These are phyloP conservation scores for Coreoperca whiteheadi DNA, from an alignment of 2,113 vertebrate species.

Conservation along the genomic window DNA sequence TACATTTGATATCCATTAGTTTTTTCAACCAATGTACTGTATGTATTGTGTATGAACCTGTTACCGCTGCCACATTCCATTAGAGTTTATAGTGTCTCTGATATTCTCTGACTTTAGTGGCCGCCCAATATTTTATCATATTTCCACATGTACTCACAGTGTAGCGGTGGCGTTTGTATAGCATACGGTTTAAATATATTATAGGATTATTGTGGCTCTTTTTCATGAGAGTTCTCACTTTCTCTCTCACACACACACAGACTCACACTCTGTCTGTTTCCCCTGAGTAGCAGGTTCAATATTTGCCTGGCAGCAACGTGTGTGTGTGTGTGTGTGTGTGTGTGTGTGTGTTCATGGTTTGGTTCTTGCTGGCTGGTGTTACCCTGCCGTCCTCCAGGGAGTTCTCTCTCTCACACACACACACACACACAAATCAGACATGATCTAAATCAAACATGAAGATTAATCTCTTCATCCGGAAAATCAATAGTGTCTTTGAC, in stretches of 20 bases:
- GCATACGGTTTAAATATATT: conserved; percentile 19
- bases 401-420: not conserved
- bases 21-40: not conserved
- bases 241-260: conserved; percentile 30
- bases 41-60: not conserved
- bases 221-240: not conserved
- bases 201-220: conserved; percentile 6
- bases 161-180: conserved; percentile 10
- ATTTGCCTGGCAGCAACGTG: conserved; percentile 47
- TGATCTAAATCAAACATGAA: conserved; percentile 11
- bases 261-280: conserved; percentile 41
- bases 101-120: not conserved
- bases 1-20: not conserved
- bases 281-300: conserved; percentile 54
- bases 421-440: not conserved
- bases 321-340: conserved; percentile 37
- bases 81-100: not conserved
- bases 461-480: conserved; percentile 7
- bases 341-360: conserved; percentile 35
- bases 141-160: not conserved
- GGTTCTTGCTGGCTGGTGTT: conserved; percentile 21
- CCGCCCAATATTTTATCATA: not conserved
- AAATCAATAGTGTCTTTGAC: not conserved
- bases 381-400: conserved; percentile 20
- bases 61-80: too few relatives aligned